Evolutionary conservation across 2,888 invertebrate species (phyloP).

Genomic region (Protula sp.): DNA sequence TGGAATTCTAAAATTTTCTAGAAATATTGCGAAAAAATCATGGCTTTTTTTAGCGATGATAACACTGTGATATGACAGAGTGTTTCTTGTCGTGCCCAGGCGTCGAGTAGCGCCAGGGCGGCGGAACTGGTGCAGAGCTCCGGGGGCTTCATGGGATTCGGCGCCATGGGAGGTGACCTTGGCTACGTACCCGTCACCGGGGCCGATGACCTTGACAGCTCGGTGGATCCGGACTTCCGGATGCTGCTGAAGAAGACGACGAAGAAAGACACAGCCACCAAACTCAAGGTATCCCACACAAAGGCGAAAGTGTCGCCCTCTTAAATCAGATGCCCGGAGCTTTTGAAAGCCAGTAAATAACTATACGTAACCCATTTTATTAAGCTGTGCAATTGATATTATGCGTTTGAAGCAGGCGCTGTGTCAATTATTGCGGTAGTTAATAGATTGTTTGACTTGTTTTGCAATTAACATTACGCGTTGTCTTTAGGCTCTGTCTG

Average conservation of each 20-base stretch:
- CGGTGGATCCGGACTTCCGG: slow-evolving; percentile 68
- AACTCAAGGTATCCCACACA: slow-evolving; percentile 64
- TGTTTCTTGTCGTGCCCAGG: no score
- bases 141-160: slow-evolving; percentile 64
- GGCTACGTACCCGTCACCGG: slow-evolving; percentile 59
- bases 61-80: no score
- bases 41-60: no score
- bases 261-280: slow-evolving; percentile 86
- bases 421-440: no score
- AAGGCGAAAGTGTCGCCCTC: no score
- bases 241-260: slow-evolving; percentile 78
- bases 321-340: no score
- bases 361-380: neutral
- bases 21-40: no score
- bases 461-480: no score
- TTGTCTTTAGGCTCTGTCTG: slow-evolving; percentile 75
- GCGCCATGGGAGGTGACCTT: slow-evolving; percentile 60
- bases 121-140: slow-evolving; percentile 69
- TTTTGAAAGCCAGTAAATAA: no score
- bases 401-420: no score
- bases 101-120: slow-evolving; percentile 83
- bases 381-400: slow-evolving; percentile 10
- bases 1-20: no score
- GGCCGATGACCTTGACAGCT: slow-evolving; percentile 61
- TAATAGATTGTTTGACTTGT: no score